phyloP scores from a whole-genome alignment of 2,888 invertebrate species.

The Chrysodeixis includens region DNA sequence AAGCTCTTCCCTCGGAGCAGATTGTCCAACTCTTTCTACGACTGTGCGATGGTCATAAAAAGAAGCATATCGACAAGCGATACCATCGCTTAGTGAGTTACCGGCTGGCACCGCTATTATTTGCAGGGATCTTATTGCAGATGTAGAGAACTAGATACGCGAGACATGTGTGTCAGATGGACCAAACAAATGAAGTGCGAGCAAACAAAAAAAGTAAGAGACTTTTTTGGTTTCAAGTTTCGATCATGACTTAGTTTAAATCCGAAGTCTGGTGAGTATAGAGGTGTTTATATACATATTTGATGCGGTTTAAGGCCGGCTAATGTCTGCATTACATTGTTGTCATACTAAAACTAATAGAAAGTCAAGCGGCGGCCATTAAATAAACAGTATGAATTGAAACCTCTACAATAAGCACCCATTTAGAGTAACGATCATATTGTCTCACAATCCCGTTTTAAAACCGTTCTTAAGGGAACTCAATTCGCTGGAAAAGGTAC shows the following conservation, averaged over 20 bases:
- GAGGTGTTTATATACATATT: no score
- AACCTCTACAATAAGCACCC: conserved; percentile 28
- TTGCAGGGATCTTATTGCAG: conserved; percentile 67
- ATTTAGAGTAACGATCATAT: conserved; percentile 32
- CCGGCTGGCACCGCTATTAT: conserved; percentile 77
- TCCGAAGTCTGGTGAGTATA: no score
- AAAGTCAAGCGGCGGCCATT: conserved; percentile 22
- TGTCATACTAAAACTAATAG: conserved; percentile 12
- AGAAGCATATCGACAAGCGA: conserved; percentile 83
- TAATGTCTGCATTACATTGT: not conserved
- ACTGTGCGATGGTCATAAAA: conserved; percentile 82
- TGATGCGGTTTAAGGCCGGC: not conserved
- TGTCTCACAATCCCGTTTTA: conserved; percentile 39
- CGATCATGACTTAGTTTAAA: no score
- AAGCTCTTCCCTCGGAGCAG: conserved; percentile 51
- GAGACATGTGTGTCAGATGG: not conserved
- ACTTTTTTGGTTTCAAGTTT: no score
- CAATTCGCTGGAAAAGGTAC: conserved; percentile 52
- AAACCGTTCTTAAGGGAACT: conserved; percentile 34
- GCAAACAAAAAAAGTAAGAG: not conserved
- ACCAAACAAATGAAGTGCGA: not conserved
- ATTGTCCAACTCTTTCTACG: conserved; percentile 76
- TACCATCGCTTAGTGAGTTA: conserved; percentile 86
- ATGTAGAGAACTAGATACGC: conserved; percentile 64
- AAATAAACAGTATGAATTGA: conserved; percentile 15